Base-by-base conservation (phyloP, 2,888 invertebrate genomes). In the Acheta domesticus region DNA sequence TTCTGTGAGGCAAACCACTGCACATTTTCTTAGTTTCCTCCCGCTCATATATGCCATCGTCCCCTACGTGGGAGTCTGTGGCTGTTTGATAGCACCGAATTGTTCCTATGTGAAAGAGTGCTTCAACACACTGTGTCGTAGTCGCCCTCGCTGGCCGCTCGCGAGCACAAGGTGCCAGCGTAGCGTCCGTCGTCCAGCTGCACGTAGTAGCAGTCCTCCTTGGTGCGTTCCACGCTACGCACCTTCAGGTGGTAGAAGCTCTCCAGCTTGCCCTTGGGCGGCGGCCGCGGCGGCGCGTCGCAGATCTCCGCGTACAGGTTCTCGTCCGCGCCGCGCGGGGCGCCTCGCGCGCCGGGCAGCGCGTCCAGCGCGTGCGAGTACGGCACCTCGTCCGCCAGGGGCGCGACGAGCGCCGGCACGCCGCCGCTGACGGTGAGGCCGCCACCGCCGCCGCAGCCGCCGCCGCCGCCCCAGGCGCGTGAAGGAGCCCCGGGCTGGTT, bases 231-330 rank as follows among this genome's bases (percentile, higher is more conserved):
- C 36, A 73, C 20, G 48, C 74, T 79, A 16, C 62, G 62, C 20
- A 20, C 76, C 21, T 79, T 79, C 73, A 77, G 14, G 62, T 77
- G 73, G 19, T 74, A 78, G 23, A 74, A 78, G 19, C 48, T 74
- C 36, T n/a, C 12, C 62, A 62, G 62, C n/a, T 62, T 62, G 62
- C 62, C 62, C 62, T 62, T 62, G 62, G 62, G 62, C 14, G 62
- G 62, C n/a, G 62, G 62, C 4, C 62, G 76, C 12, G 19, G 77
- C 74, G n/a, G 75, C 50, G 75, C 76, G 62, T 87, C 87, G 80
- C 92, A 92, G 80, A 92, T 92, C 86, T 92, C 92, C 78, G 92
- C 92, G 84, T 92, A 92, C 83, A 92, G 92, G 83, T 92, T 92
- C 84, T 92, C 92, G 83, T 87, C 80, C 11, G 86, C 86, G 23